Evolutionary conservation across 1,140 invertebrate species (phyloP), one percentile per base, ranked within the genome.

Genomic region (Polypedilum pembai): DNA sequence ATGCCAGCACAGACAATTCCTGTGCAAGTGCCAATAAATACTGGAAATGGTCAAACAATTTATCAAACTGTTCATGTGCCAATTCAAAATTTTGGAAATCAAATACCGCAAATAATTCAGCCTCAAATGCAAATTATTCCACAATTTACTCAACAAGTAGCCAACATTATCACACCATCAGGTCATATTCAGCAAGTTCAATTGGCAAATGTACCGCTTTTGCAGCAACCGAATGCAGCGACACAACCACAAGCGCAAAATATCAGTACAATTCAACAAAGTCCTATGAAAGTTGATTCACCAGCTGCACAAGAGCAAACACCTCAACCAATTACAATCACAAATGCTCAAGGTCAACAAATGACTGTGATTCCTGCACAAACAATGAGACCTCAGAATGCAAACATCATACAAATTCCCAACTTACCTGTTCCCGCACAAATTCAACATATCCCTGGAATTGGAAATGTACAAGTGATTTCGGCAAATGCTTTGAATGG

Each of bases 61-160:
- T 94, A 94, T 80, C 94, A 97, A 80, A 96, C 94, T 0, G 89
- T 96, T 1, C 94, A 97, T 82, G 90, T 97, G 78, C 94, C 94
- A 0, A 86, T 95, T 20, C 93, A 95, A 82, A 85, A 91, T 0
- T 84, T 92, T 1, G 85, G 88, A 12, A 77, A 80, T 78, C 84
- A 78, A 76, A 80, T 86, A 78, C 88, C 81, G 77, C 83, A 40
- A 83, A 86, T 80, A 81, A 74, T 84, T 76, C 84, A 80, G 33
- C 82, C 83, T 17, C 86, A 86, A 77, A 82, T 87, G 21, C 92
- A 94, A 82, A 89, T 93, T 78, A 90, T 92, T 79, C 92, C 89
- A 7, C 91, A 89, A 79, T 84, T 90, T 74, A 85, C 89, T 3
- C 90, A 91, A 83, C 92, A 92, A 83, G 85, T 94, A 41, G 93